Evolutionary conservation across 92 coral and sea anemone species (phyloP).

Genomic region (Palythoa grandis): DNA sequence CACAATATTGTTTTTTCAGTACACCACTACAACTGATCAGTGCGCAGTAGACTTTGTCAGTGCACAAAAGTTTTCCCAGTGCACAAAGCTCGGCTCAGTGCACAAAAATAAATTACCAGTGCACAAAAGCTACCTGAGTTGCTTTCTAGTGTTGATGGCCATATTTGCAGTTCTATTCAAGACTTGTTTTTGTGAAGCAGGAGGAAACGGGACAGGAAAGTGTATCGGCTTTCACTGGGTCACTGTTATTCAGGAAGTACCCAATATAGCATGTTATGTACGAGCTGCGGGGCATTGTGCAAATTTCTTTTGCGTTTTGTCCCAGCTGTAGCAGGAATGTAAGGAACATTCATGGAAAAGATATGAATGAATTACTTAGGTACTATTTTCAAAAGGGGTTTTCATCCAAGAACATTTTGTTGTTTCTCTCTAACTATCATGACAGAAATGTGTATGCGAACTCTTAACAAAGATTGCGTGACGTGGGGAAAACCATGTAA

Average conservation of each 20-base stretch:
- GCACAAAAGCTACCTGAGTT: no score
- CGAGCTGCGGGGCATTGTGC: neutral
- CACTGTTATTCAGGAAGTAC: neutral
- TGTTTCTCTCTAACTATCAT: no score
- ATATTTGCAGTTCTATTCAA: neutral
- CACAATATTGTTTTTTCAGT: no score
- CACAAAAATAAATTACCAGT: no score
- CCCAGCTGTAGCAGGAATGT: neutral
- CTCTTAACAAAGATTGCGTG: no score
- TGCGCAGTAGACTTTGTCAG: no score
- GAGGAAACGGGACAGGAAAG: neutral
- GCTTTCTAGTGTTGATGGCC: neutral
- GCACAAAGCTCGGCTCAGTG: no score
- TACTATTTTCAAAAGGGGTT: neutral
- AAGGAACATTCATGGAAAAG: neutral
- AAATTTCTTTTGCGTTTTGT: neutral
- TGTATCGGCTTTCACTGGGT: neutral
- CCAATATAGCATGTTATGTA: no score
- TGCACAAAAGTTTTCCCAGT: no score
- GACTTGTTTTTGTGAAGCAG: neutral
- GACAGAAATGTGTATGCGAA: no score
- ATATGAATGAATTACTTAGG: neutral
- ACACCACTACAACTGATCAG: no score
- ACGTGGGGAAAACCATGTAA: no score
- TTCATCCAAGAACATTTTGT: neutral